Evolutionary conservation across 2,888 invertebrate species (phyloP).

Genomic region (Oscheius sp.): DNA sequence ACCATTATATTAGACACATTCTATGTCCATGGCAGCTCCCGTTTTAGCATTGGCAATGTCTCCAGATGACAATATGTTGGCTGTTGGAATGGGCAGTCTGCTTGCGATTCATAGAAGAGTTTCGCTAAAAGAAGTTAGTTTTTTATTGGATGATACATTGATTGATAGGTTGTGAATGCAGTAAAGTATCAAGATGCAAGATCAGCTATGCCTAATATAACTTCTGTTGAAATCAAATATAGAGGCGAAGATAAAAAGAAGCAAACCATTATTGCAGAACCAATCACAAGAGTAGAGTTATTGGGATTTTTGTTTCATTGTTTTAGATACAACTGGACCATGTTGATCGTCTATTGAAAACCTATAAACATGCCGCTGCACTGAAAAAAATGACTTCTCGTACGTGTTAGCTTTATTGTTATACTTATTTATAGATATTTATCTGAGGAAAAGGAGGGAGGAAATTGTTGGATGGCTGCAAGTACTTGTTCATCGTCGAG

Average conservation of each 20-base stretch:
- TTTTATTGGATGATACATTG: background rate
- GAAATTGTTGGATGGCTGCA: conserved; percentile 19
- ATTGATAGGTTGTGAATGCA: conserved; percentile 25
- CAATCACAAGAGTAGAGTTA: background rate
- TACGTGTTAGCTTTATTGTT: background rate
- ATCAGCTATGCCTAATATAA: conserved; percentile 29
- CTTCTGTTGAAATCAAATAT: conserved; percentile 36
- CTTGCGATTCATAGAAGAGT: conserved; percentile 81
- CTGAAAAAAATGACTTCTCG: conserved; percentile 78
- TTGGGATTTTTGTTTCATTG: background rate
- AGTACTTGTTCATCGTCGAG: conserved; percentile 15
- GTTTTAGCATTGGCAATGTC: conserved; percentile 84
- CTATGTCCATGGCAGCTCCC: conserved; percentile 87
- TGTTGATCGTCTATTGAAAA: conserved; percentile 80
- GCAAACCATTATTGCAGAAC: conserved; percentile 36
- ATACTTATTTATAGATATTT: conserved; percentile 6
- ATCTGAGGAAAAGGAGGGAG: background rate
- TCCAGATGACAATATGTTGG: conserved; percentile 83
- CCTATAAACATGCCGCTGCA: conserved; percentile 85
- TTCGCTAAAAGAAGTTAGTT: conserved; percentile 70
- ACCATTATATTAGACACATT: conserved; percentile 77
- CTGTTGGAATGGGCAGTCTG: conserved; percentile 87
- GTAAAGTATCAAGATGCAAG: conserved; percentile 29
- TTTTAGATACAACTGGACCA: conserved; percentile 57
- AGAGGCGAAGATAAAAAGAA: conserved; percentile 26